Evolutionary conservation across 2,113 vertebrate species (phyloP), one percentile per base, ranked within the genome.

Genomic region (Leuciscus idus): DNA sequence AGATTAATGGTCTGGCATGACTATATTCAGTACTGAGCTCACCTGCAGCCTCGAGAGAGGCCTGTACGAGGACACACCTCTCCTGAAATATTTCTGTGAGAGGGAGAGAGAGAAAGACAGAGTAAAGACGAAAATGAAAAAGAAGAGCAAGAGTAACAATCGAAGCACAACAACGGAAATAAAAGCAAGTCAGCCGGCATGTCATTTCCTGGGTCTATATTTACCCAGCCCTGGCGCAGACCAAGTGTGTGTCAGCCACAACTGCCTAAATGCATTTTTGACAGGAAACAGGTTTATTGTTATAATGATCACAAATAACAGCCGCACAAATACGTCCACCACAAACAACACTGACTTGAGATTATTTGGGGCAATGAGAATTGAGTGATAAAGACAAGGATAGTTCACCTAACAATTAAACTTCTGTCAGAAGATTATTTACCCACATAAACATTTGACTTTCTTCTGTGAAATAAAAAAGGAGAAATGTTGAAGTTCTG

Each of bases 1-100:
- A 33, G 33, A 33, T 33, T 33, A 33, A 33, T 33, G 33, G 33
- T 33, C 33, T 33, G 33, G 33, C 33, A 4, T 52, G 48, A 4
- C 50, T 33, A 57, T 19, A 28, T 68, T 11, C 9, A 19, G 4
- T 70, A 15, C 33, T 62, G 36, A 52, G 33, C 76, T 84, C 75
- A 89, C 81, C 85, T 89, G 57, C 0, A 84, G 23, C 64, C 88
- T 81, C 5, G 74, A 46, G 21, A 86, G 50, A 81, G 85, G 48
- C 70, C 83, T 81, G 85, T 68, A 75, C 62, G 36, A 61, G n/a
- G 26, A 77, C 52, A 86, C 30, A 36, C 85, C 85, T 76, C 88
- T 86, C 79, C 78, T 86, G 46, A 76, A 23, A 77, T 33, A 77
- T 17, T 46, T 57, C 85, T 81, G 66, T 43, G 48, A 43, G 59